A percentile compares a stretch with the other conserved stretches of the same genome.
Conservation (phyloP, 2,797 vertebrate genomes). For the Myotis daubentonii region DNA sequence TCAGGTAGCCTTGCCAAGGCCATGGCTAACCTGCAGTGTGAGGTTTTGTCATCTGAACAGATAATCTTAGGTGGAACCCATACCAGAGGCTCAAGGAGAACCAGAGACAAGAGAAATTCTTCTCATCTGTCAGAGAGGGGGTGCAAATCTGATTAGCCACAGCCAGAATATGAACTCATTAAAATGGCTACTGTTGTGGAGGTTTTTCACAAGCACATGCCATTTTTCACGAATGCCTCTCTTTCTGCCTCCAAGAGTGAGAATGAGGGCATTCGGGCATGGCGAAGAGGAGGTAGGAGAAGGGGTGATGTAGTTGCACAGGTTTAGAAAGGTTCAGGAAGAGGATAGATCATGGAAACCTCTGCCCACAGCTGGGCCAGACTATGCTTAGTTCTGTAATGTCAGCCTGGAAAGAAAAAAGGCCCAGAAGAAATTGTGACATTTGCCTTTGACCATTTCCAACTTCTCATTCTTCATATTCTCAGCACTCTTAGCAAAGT, state of each 20-base stretch:
- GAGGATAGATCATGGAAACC: not conserved
- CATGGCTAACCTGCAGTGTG: not conserved
- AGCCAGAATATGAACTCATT: not conserved
- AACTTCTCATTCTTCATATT: not conserved
- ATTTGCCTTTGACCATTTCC: not conserved
- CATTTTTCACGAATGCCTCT: not conserved
- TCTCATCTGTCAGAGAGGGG: not conserved
- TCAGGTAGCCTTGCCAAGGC: not conserved
- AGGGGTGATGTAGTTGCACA: not conserved
- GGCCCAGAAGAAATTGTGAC: not conserved
- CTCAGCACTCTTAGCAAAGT: not conserved
- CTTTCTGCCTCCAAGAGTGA: not conserved
- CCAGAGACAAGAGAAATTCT: not conserved
- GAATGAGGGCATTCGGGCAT: not conserved
- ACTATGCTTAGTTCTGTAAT: not conserved
- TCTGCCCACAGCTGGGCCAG: too few relatives aligned
- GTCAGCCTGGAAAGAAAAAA: not conserved
- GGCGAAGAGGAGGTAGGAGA: not conserved
- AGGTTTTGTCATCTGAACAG: not conserved
- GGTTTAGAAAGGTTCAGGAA: not conserved
- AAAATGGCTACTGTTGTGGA: not conserved
- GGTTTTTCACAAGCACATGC: not conserved
- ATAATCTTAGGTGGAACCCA: not conserved
- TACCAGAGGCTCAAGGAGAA: not conserved
- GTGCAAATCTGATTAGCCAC: not conserved